These are phyloP conservation scores for Tenualosa ilisha DNA, from an alignment of 2,797 vertebrate species.

Conservation along the genomic window DNA sequence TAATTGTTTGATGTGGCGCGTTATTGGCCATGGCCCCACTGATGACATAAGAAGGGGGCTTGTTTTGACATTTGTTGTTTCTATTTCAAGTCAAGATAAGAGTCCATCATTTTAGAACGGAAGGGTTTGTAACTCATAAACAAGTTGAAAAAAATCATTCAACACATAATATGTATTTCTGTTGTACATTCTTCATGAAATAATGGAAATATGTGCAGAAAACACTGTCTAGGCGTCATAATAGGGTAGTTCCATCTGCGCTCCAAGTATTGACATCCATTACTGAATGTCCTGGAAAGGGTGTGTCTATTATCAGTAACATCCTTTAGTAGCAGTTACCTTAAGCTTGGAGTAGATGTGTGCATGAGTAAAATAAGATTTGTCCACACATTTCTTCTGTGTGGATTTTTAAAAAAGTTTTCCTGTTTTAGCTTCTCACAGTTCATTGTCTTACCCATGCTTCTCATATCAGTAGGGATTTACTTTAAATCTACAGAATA, in stretches of 20 bases:
- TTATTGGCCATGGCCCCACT: not conserved
- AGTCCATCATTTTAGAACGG: not conserved
- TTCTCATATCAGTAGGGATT: not conserved
- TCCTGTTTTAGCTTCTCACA: not conserved
- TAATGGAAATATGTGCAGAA: not conserved
- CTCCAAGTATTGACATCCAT: not conserved
- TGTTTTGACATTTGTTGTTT: not conserved
- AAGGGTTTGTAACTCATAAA: too few relatives aligned
- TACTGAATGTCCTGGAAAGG: slow-evolving; percentile 12
- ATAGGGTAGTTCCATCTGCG: not conserved
- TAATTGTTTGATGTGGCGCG: not conserved
- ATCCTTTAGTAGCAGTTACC: not conserved
- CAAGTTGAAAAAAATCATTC: too few relatives aligned
- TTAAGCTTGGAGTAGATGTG: not conserved
- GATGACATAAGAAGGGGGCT: not conserved
- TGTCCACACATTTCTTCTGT: not conserved
- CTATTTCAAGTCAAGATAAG: not conserved
- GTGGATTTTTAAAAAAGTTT: not conserved
- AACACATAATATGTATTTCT: too few relatives aligned
- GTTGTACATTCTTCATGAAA: not conserved
- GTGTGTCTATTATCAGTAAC: not conserved
- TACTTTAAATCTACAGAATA: not conserved
- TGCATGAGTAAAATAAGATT: not conserved
- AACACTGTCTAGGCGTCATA: not conserved
- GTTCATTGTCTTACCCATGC: not conserved